Percentiles rank a stretch among this genome's conserved stretches.
Conservation (phyloP, 2,888 invertebrate species). For the Scaptomyza polygonia region DNA sequence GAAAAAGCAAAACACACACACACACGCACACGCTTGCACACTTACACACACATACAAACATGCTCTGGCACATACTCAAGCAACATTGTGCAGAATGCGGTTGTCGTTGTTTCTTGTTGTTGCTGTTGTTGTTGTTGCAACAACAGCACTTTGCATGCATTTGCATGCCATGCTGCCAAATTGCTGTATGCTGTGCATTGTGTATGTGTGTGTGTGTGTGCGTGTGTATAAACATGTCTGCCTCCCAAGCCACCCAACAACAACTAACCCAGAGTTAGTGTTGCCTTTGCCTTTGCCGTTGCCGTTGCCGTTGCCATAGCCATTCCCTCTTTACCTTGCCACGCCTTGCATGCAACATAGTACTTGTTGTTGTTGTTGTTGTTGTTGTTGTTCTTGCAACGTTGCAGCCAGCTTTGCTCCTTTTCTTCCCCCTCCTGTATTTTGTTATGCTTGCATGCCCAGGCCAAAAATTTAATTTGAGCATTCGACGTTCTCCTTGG, state of each 20-base stretch:
- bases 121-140: constrained; percentile 43
- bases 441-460: neutral
- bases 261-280: constrained; percentile 33
- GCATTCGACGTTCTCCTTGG: constrained; percentile 2
- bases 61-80: constrained; percentile 38
- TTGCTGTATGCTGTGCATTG: constrained; percentile 7
- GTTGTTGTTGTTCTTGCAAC: constrained; percentile 16
- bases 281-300: constrained; percentile 30
- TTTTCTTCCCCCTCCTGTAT: neutral
- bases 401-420: constrained; percentile 22
- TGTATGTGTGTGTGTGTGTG: constrained; percentile 16
- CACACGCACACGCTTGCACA: constrained; percentile 17
- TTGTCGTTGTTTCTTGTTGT: constrained; percentile 25
- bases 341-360: constrained; percentile 24
- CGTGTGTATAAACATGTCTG: constrained; percentile 15
- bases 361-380: constrained; percentile 30
- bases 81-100: constrained; percentile 42
- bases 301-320: neutral
- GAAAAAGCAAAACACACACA: constrained; percentile 47
- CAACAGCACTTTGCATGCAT: constrained; percentile 59
- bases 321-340: constrained; percentile 24
- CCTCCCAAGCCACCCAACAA: constrained; percentile 33
- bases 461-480: constrained; percentile 4
- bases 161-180: constrained; percentile 61
- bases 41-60: constrained; percentile 10